These are phyloP conservation scores for Acipenser ruthenus DNA, from an alignment of 2,797 vertebrate genomes.

Conservation along the genomic window DNA sequence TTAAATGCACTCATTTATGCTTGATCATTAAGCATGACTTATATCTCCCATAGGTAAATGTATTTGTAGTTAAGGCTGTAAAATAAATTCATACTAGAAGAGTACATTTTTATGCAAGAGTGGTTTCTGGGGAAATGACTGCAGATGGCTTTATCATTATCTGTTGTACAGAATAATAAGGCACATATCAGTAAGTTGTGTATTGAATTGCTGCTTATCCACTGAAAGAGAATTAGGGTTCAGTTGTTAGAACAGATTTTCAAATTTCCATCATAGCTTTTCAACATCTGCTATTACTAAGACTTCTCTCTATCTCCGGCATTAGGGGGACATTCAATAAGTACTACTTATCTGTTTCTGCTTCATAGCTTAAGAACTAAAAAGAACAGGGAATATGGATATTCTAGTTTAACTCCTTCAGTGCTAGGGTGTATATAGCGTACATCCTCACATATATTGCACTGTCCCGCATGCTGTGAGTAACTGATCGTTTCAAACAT, in stretches of 20 bases:
- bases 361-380: neutral
- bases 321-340: neutral
- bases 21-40: neutral
- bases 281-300: slow-evolving; percentile 1
- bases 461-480: no score
- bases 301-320: neutral
- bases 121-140: slow-evolving; percentile 1
- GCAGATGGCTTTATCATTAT: slow-evolving; percentile 3
- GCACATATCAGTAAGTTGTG: neutral
- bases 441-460: no score
- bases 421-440: no score
- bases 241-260: neutral
- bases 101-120: neutral
- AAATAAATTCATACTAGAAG: slow-evolving; percentile 1
- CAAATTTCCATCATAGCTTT: neutral
- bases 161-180: neutral
- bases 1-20: neutral
- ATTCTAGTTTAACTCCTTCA: no score
- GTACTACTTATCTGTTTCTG: neutral
- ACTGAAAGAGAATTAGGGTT: neutral
- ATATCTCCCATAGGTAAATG: neutral
- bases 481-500: no score
- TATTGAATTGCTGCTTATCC: neutral
- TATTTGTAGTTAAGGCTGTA: slow-evolving; percentile 1
- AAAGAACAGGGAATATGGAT: neutral